Conservation (phyloP, 2,888 invertebrate species). For the Lottia scabra region DNA sequence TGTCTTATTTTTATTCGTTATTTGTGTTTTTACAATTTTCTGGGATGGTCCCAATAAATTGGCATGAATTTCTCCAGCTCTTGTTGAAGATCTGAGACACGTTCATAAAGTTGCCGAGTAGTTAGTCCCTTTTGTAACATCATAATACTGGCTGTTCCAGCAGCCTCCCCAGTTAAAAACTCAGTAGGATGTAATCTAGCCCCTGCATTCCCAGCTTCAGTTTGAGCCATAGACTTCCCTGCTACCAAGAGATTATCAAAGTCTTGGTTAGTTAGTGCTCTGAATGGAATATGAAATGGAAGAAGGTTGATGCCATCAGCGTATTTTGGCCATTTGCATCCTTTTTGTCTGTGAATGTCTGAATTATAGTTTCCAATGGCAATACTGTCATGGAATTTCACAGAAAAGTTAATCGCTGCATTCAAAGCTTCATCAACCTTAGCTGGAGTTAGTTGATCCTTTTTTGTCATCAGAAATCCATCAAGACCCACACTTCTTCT, state of each 20-base stretch:
- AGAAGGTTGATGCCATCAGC: constrained; percentile 18
- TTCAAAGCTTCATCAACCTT: background rate
- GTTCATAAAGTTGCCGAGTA: constrained; percentile 12
- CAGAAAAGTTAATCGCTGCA: background rate
- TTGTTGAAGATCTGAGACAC: constrained; percentile 14
- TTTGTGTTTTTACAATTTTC: background rate
- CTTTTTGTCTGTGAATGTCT: constrained; percentile 23
- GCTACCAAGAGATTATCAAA: constrained; percentile 33
- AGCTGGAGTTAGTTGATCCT: background rate
- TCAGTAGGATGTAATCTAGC: constrained; percentile 31
- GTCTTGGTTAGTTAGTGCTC: constrained; percentile 29
- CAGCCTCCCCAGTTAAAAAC: constrained; percentile 28
- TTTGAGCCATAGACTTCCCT: constrained; percentile 33
- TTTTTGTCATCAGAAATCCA: constrained; percentile 24
- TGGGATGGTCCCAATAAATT: constrained; percentile 18
- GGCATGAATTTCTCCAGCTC: constrained; percentile 9
- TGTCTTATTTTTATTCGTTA: too few species aligned
- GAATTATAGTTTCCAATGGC: constrained; percentile 29
- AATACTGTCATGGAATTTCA: constrained; percentile 27
- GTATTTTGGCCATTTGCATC: constrained; percentile 28
- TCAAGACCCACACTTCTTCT: constrained; percentile 31
- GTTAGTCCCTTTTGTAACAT: constrained; percentile 22
- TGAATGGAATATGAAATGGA: constrained; percentile 32
- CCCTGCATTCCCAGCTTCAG: constrained; percentile 29
- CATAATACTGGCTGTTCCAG: constrained; percentile 28